phyloP scores from a whole-genome alignment of 2,797 vertebrate species.

The Neostethus bicornis region DNA sequence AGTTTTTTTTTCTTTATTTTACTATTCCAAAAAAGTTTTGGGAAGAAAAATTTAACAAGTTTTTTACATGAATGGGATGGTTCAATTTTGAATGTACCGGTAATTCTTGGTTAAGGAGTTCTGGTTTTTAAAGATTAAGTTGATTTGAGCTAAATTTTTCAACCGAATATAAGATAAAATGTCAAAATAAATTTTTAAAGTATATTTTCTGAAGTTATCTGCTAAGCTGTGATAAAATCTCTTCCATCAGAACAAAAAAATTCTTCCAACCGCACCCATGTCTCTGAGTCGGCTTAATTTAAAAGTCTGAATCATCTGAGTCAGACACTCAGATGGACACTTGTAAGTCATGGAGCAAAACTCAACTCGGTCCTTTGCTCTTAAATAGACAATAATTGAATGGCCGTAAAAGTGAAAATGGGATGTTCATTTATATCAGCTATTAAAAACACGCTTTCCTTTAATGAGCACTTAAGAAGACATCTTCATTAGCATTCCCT shows the following conservation, averaged over 20 bases:
- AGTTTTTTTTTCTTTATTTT: too few species aligned
- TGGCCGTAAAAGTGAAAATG: constrained; percentile 73
- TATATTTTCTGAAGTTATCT: constrained; percentile 14
- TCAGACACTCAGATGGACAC: constrained; percentile 42
- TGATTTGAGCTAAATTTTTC: too few species aligned
- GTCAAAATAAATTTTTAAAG: constrained; percentile 1
- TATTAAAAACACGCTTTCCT: constrained; percentile 70
- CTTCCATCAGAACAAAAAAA: neutral
- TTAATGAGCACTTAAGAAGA: constrained; percentile 73
- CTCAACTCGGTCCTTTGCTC: constrained; percentile 56
- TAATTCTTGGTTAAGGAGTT: too few species aligned
- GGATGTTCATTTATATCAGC: constrained; percentile 72
- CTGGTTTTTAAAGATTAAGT: too few species aligned
- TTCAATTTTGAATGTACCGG: too few species aligned
- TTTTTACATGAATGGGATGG: too few species aligned
- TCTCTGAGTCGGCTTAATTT: constrained; percentile 35
- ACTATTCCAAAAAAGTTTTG: too few species aligned
- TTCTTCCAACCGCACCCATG: constrained; percentile 17
- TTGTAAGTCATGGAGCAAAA: constrained; percentile 56
- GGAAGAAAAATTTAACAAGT: too few species aligned
- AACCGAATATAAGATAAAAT: neutral
- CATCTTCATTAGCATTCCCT: constrained; percentile 54
- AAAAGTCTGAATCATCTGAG: constrained; percentile 47
- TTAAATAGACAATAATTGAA: constrained; percentile 76
- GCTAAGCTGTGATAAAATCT: constrained; percentile 6